Conservation (phyloP, 2,797 vertebrate species). For the Macropodus opercularis region DNA sequence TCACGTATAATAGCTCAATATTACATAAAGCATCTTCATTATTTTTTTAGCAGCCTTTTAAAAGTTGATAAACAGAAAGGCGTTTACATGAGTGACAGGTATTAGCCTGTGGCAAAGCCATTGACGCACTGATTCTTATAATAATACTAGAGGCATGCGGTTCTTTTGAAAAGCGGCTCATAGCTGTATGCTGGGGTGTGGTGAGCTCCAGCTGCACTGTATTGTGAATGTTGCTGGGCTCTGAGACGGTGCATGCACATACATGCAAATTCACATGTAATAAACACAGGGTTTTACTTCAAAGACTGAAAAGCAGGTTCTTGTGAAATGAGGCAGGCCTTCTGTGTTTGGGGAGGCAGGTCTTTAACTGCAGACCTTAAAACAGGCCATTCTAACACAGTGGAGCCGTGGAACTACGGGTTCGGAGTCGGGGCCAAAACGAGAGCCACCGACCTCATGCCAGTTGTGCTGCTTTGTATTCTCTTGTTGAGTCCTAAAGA, state of each 20-base stretch:
- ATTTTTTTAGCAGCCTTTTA: constrained; percentile 16
- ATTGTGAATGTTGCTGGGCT: constrained; percentile 36
- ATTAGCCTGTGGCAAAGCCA: constrained; percentile 31
- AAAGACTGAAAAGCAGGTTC: constrained; percentile 28
- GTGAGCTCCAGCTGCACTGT: constrained; percentile 39
- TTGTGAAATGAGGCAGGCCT: not conserved
- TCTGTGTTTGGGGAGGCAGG: not conserved
- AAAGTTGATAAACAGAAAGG: constrained; percentile 11
- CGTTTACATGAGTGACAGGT: constrained; percentile 27
- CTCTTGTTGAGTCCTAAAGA: not conserved
- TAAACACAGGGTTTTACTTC: constrained; percentile 26
- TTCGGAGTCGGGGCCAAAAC: too few relatives aligned
- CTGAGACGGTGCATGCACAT: constrained; percentile 27
- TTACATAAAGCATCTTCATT: constrained; percentile 20
- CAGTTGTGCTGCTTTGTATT: not conserved
- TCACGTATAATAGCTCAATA: constrained; percentile 8
- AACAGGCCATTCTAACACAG: not conserved
- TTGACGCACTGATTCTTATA: constrained; percentile 15
- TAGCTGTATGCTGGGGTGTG: constrained; percentile 51
- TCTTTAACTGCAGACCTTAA: not conserved
- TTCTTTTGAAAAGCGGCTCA: constrained; percentile 23
- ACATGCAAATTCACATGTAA: constrained; percentile 37
- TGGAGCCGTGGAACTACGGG: too few relatives aligned
- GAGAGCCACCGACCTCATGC: too few relatives aligned
- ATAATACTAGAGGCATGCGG: constrained; percentile 29